Evolutionary conservation across 2,888 invertebrate species (phyloP).

Genomic region (Pachycephus smyrnensis): DNA sequence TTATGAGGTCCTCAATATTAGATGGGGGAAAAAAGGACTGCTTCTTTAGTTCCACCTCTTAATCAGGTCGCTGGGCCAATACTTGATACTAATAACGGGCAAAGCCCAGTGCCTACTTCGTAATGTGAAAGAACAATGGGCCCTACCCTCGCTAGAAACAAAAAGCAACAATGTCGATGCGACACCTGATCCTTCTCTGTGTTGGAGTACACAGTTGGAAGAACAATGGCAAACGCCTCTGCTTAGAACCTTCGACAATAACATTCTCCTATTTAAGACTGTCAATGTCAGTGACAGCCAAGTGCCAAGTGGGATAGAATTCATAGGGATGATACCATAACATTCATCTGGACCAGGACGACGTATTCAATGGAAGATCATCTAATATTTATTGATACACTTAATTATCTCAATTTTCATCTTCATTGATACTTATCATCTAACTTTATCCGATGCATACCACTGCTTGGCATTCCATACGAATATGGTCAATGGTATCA

Average conservation of each 20-base stretch:
- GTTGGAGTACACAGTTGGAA: not conserved
- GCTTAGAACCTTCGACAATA: not conserved
- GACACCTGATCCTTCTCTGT: not conserved
- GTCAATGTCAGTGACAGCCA: not conserved
- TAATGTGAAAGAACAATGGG: constrained; percentile 23
- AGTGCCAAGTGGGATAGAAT: not conserved
- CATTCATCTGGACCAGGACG: not conserved
- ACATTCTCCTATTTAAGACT: not conserved
- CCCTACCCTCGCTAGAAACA: constrained; percentile 26
- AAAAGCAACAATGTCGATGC: constrained; percentile 6
- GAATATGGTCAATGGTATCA: not conserved
- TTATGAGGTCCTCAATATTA: not conserved
- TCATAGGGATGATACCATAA: not conserved
- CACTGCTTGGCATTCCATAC: not conserved
- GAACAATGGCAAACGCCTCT: not conserved
- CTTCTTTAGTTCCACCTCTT: not conserved
- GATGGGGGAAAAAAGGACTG: not conserved
- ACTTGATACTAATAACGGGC: not conserved
- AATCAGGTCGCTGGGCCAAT: not conserved
- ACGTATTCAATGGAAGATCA: not conserved
- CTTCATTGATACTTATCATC: too few relatives aligned
- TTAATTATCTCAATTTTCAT: not conserved
- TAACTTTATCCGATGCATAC: not conserved
- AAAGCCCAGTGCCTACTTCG: not conserved
- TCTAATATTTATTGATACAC: not conserved